phyloP scores from a whole-genome alignment of 2,888 invertebrate genomes.

The Meganola albula region DNA sequence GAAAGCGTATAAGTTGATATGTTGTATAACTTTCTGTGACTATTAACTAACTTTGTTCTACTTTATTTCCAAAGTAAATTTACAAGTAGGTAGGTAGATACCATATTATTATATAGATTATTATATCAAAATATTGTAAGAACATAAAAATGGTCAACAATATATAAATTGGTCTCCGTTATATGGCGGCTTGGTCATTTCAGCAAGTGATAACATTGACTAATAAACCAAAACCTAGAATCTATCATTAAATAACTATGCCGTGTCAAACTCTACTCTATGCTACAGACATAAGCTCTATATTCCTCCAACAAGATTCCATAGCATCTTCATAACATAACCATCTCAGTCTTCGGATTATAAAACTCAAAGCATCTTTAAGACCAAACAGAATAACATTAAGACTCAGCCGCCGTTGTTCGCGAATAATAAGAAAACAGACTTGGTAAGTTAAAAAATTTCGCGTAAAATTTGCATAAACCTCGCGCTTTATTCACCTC shows the following conservation, averaged over 20 bases:
- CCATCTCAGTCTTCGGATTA: slow-evolving; percentile 34
- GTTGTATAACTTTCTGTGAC: slow-evolving; percentile 19
- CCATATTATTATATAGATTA: too few species aligned
- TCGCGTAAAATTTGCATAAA: slow-evolving; percentile 71
- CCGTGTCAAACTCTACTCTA: slow-evolving; percentile 24
- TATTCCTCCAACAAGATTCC: slow-evolving; percentile 30
- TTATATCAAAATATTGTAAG: too few species aligned
- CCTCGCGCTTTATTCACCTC: slow-evolving; percentile 57
- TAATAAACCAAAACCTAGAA: too few species aligned
- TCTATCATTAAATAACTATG: too few species aligned
- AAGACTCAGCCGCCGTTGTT: slow-evolving; percentile 53
- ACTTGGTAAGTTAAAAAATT: slow-evolving; percentile 63
- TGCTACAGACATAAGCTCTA: too few species aligned
- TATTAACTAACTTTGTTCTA: slow-evolving; percentile 18
- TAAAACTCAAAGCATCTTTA: slow-evolving; percentile 38
- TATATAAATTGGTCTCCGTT: too few species aligned
- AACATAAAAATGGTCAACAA: too few species aligned
- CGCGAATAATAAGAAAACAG: slow-evolving; percentile 66
- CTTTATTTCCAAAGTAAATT: slow-evolving; percentile 10
- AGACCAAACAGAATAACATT: slow-evolving; percentile 45
- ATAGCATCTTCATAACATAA: slow-evolving; percentile 38
- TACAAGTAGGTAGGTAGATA: too few species aligned
- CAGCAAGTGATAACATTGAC: too few species aligned
- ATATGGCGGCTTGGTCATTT: too few species aligned
- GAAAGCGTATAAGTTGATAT: slow-evolving; percentile 19